Conservation (phyloP, 2,113 vertebrate genomes). For the Stomatorhinus ivindoensis region DNA sequence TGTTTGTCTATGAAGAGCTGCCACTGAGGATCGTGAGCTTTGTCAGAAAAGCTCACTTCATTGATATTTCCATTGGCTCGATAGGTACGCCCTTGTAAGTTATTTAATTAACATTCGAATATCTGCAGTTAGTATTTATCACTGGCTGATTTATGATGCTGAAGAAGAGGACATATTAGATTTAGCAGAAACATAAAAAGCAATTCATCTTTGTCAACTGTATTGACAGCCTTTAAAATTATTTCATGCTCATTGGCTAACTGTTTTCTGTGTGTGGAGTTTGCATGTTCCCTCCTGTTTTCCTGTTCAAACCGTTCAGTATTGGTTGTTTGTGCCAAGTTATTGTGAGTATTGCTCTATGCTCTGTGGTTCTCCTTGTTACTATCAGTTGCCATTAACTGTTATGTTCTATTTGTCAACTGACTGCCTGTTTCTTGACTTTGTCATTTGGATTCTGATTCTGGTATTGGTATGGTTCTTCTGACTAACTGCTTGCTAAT, state of each 20-base stretch:
- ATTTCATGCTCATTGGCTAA: neutral
- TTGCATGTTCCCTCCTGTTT: no score
- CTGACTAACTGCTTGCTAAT: neutral
- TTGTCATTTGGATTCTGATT: neutral
- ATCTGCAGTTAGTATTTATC: neutral
- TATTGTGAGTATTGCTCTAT: neutral
- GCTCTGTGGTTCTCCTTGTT: neutral
- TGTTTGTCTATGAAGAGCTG: neutral
- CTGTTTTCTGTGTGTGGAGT: no score
- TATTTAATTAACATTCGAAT: neutral
- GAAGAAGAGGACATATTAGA: neutral
- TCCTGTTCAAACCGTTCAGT: no score
- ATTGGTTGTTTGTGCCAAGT: neutral
- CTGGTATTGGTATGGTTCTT: neutral
- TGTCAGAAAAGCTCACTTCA: neutral
- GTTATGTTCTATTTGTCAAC: neutral
- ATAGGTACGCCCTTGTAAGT: neutral
- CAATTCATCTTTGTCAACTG: neutral
- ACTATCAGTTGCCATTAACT: neutral
- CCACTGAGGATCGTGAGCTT: neutral
- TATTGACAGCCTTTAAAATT: neutral
- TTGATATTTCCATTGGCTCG: neutral
- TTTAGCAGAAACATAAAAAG: neutral
- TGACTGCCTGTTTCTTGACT: neutral
- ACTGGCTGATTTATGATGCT: neutral